Percentiles rank a stretch among this genome's conserved stretches.
phyloP scores from a whole-genome alignment of 2,888 invertebrate genomes.

The Noctuana brunneofusca region DNA sequence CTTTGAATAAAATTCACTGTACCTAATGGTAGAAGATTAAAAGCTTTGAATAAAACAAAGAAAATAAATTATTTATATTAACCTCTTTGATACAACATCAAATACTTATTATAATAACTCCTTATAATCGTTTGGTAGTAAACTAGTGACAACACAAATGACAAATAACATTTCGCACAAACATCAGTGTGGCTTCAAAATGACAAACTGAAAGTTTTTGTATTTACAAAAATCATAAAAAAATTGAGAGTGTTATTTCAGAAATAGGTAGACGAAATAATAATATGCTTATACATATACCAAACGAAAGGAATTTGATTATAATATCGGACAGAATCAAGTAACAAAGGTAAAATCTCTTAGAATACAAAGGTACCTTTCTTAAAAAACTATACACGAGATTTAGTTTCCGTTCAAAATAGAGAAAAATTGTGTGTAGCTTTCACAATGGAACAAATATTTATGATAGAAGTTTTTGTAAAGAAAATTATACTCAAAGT shows the following conservation, averaged over 20 bases:
- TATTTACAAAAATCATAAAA: not conserved
- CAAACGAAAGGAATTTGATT: constrained; percentile 7
- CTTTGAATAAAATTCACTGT: too few relatives aligned
- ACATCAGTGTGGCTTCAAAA: constrained; percentile 18
- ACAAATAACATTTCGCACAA: constrained; percentile 1
- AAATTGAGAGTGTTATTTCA: constrained; percentile 8
- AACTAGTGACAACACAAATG: not conserved
- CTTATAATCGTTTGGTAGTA: too few relatives aligned
- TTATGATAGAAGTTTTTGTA: constrained; percentile 76
- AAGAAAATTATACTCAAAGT: constrained; percentile 71
- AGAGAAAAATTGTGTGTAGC: not conserved
- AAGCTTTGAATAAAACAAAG: too few relatives aligned
- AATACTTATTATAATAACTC: too few relatives aligned
- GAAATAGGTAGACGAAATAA: not conserved
- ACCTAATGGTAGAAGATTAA: too few relatives aligned
- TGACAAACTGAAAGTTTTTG: not conserved
- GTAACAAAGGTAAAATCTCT: not conserved
- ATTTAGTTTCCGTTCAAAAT: not conserved
- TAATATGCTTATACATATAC: constrained; percentile 27
- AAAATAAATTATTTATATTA: too few relatives aligned
- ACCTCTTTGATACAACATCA: too few relatives aligned
- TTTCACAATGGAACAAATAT: constrained; percentile 71
- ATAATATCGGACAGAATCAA: constrained; percentile 22
- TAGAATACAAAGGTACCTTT: not conserved
- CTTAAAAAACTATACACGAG: not conserved